phyloP scores from a whole-genome alignment of 1,140 invertebrate genomes.

The Penaeus indicus region DNA sequence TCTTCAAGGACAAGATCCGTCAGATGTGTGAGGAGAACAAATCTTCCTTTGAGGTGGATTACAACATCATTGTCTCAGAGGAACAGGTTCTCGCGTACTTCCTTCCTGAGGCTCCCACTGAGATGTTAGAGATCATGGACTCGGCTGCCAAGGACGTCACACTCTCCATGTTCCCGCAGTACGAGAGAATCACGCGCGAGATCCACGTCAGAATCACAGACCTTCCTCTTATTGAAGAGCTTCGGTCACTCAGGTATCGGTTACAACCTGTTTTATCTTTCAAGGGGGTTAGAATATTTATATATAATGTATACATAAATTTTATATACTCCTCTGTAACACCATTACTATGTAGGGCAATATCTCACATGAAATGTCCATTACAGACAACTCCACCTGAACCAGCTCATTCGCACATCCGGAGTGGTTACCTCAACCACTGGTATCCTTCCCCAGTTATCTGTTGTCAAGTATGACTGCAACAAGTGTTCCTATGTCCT shows the following conservation, averaged over 20 bases:
- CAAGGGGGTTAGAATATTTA: too few species aligned
- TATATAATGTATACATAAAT: too few species aligned
- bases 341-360: conserved; percentile 50
- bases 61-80: conserved; percentile 87
- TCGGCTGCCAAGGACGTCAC: conserved; percentile 89
- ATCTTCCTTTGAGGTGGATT: conserved; percentile 93
- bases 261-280: neutral
- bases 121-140: conserved; percentile 96
- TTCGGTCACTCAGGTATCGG: conserved; percentile 86
- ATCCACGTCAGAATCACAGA: conserved; percentile 96
- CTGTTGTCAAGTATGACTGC: conserved; percentile 97
- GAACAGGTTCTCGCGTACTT: conserved; percentile 97
- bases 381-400: conserved; percentile 92
- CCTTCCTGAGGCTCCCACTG: conserved; percentile 94
- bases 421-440: conserved; percentile 97
- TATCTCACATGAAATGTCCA: conserved; percentile 44
- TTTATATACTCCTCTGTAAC: too few species aligned
- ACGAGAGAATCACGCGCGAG: conserved; percentile 92
- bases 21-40: conserved; percentile 91
- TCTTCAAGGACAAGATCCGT: conserved; percentile 93
- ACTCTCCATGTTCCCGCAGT: conserved; percentile 94
- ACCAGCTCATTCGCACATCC: conserved; percentile 84
- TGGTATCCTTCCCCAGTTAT: conserved; percentile 94
- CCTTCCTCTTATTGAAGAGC: conserved; percentile 94
- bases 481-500: conserved; percentile 94